Evolutionary conservation across 2,888 invertebrate genomes (phyloP), one percentile per base, ranked within the genome.

Genomic region (Crocallis elinguaria): DNA sequence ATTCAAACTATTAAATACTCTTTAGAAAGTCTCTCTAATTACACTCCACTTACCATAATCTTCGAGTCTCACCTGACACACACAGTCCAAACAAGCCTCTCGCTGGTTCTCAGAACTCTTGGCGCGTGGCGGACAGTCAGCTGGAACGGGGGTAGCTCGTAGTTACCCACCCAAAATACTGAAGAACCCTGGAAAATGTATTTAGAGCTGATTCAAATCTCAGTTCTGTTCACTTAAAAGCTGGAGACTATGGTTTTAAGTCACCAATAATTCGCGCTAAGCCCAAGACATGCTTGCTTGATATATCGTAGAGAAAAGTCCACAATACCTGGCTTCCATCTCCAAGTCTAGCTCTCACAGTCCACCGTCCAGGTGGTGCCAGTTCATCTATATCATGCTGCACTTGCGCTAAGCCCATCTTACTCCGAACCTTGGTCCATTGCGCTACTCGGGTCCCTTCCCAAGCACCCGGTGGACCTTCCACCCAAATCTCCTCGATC

Each of bases 401-500:
- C 0, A 87, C 49, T 58, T 94, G 94, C 0, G 92, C 92, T 41
- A 95, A 77, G 2, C 95, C 95, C 14, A 93, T 84, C 53, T 93
- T 86, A 0, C 93, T 93, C 32, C 90, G 91, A 1, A 94, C 82
- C 38, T 92, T 91, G 16, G 83, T 81, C 95, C 95, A 95, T 62
- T 94, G 93, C 0, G 93, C 92, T 0, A 94, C 93, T 3, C 93
- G 90, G 0, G 94, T 89, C 0, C 88, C 89, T 0, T 84, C 86
- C 86, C 89, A 89, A 1, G 83, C 80, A 0, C 93, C 94, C 0
- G 91, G 82, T 0, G 95, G 95, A 62, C 94, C 94, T 77, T 94
- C 93, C 9, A 95, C 87, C 93, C 93, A 94, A 39, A 95, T 85
- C 70, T 93, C 92, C 12, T 93, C 88, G 58, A 95, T 92, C 95